Evolutionary conservation across 2,113 vertebrate genomes (phyloP).

Genomic region (Paracanthobrama guichenoti): DNA sequence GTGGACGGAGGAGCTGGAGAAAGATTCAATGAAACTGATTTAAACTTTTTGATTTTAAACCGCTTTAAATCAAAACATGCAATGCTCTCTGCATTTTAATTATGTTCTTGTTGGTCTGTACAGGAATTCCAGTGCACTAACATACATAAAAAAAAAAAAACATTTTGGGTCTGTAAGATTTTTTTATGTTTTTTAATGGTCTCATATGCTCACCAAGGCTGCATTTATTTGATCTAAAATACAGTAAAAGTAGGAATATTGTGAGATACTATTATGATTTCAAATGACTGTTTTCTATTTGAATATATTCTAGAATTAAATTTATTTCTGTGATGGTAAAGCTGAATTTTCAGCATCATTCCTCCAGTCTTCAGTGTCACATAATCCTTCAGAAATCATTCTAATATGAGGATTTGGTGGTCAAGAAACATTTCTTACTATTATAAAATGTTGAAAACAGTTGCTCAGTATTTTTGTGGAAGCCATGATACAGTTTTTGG

Average conservation of each 20-base stretch:
- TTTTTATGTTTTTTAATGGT: neutral
- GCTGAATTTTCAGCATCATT: neutral
- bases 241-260: neutral
- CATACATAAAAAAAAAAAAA: neutral
- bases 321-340: neutral
- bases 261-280: neutral
- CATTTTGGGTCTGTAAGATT: neutral
- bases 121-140: neutral
- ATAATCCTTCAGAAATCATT: neutral
- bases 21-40: slow-evolving; percentile 13
- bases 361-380: neutral
- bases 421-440: neutral
- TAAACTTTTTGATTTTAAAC: neutral
- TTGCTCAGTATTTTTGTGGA: neutral
- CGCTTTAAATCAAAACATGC: neutral
- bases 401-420: neutral
- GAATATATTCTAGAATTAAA: neutral
- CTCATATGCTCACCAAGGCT: neutral
- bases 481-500: neutral
- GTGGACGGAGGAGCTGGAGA: slow-evolving; percentile 89
- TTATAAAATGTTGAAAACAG: neutral
- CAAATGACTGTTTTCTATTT: neutral
- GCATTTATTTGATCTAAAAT: neutral
- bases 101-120: neutral
- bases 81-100: neutral